These are phyloP conservation scores for Parambassis ranga DNA, from an alignment of 2,797 vertebrate genomes.

Conservation along the genomic window DNA sequence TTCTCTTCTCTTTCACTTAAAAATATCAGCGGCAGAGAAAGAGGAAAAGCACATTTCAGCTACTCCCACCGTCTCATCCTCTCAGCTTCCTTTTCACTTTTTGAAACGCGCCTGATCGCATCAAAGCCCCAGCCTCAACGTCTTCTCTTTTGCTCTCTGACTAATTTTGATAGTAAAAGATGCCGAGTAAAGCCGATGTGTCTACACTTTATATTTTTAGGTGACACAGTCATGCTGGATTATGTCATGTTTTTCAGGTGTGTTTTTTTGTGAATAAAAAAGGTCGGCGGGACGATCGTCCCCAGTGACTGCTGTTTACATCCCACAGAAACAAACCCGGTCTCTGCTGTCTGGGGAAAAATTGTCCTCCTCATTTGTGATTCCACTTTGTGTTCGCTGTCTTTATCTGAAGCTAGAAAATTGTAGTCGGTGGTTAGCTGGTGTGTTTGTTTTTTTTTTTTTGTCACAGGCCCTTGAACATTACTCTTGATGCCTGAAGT, in stretches of 20 bases:
- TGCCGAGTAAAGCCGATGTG: conserved; percentile 36
- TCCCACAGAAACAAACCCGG: conserved; percentile 25
- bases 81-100: conserved; percentile 67
- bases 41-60: conserved; percentile 51
- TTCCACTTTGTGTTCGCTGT: conserved; percentile 26
- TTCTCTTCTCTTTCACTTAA: conserved; percentile 9
- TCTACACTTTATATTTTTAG: conserved; percentile 34
- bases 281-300: conserved; percentile 18
- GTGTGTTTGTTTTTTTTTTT: background rate
- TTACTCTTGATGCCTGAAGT: background rate
- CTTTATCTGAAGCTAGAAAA: conserved; percentile 42
- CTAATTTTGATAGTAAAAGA: conserved; percentile 72
- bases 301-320: conserved; percentile 13
- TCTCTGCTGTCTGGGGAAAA: conserved; percentile 54
- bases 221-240: conserved; percentile 21
- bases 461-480: conserved; percentile 48
- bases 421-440: conserved; percentile 36
- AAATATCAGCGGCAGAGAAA: conserved; percentile 44
- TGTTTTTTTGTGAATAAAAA: conserved; percentile 23
- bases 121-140: conserved; percentile 66
- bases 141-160: conserved; percentile 65
- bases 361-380: conserved; percentile 56
- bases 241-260: conserved; percentile 47
- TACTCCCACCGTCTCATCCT: conserved; percentile 54
- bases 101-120: conserved; percentile 52